A percentile compares a stretch with the other conserved stretches of the same genome.
These are phyloP conservation scores for Drosophila stalkeri DNA, from an alignment of 2,888 invertebrate species.

Conservation along the genomic window DNA sequence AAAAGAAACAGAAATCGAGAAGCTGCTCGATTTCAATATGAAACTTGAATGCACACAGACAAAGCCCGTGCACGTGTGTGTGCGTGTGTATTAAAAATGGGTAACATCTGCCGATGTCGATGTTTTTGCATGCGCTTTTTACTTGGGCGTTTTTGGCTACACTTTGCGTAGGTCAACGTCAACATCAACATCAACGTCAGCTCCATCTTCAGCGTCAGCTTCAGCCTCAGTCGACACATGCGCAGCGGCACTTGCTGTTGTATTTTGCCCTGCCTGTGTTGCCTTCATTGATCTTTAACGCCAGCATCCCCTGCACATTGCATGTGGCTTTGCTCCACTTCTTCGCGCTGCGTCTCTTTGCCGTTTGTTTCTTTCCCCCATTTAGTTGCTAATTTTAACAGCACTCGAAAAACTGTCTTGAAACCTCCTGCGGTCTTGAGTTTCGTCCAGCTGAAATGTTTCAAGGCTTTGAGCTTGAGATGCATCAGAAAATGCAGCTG, in stretches of 20 bases:
- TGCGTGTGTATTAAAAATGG: conserved; percentile 44
- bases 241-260: conserved; percentile 53
- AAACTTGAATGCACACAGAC: conserved; percentile 31
- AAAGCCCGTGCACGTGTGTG: conserved; percentile 1
- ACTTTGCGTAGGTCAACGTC: conserved; percentile 83
- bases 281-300: conserved; percentile 76
- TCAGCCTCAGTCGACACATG: conserved; percentile 64
- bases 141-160: conserved; percentile 60
- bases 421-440: conserved; percentile 81
- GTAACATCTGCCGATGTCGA: conserved; percentile 71
- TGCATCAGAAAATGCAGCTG: conserved; percentile 50
- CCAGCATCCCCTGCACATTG: conserved; percentile 61
- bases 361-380: conserved; percentile 30
- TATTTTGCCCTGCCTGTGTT: conserved; percentile 38
- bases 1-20: conserved; percentile 34
- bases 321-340: conserved; percentile 51
- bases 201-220: conserved; percentile 15
- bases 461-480: conserved; percentile 31
- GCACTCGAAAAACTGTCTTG: conserved; percentile 61
- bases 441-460: conserved; percentile 66
- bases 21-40: conserved; percentile 66
- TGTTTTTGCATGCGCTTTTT: conserved; percentile 67
- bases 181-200: conserved; percentile 28
- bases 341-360: conserved; percentile 22
- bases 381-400: conserved; percentile 77